Evolutionary conservation across 2,113 vertebrate genomes (phyloP).

Genomic region (Chloebia gouldiae): DNA sequence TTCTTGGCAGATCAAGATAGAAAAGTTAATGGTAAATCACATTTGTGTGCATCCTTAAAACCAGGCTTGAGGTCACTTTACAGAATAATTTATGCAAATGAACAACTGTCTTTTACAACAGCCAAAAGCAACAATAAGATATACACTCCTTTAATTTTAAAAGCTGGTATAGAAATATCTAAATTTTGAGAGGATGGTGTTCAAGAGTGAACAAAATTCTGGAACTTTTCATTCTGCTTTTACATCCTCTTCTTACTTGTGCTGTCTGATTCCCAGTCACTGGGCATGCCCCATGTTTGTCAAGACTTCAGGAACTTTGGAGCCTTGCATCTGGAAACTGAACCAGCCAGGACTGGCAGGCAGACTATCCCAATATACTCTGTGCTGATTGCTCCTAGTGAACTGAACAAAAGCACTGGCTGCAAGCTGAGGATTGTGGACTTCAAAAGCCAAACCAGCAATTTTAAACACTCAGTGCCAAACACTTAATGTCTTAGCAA

Average conservation of each 20-base stretch:
- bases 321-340: background rate
- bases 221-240: background rate
- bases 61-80: background rate
- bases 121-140: background rate
- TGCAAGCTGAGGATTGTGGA: background rate
- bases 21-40: background rate
- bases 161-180: background rate
- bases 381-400: background rate
- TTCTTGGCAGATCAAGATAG: background rate
- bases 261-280: background rate
- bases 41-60: background rate
- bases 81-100: background rate
- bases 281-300: background rate
- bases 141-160: background rate
- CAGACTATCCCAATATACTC: background rate
- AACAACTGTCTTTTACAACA: background rate
- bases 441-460: background rate
- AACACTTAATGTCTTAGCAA: background rate
- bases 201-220: background rate
- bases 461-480: background rate
- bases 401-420: background rate
- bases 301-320: background rate
- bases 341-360: background rate
- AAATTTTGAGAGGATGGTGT: background rate
- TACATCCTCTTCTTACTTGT: background rate